Evolutionary conservation across 2,113 vertebrate species (phyloP), one percentile per base, ranked within the genome.

Genomic region (Tylochromis polylepis): DNA sequence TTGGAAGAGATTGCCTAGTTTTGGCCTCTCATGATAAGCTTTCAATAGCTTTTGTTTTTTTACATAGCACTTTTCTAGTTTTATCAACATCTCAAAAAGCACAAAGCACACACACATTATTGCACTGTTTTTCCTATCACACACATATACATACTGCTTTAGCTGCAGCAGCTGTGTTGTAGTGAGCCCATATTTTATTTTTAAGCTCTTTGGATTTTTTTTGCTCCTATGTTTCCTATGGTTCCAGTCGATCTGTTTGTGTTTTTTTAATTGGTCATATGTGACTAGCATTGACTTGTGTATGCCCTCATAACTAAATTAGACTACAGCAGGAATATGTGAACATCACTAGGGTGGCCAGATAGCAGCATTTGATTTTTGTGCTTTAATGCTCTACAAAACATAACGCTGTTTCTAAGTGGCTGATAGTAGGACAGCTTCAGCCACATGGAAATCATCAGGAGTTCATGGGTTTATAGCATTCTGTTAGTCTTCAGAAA

Each of bases 231-330:
- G 27, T 27, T 59, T 59, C 4, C 29, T 29, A 6, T 36, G 34
- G 7, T 36, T 7, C 9, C 29, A 11, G 16, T 11, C 6, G 0
- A 0, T 62, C 3, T 0, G 58, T 1, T 14, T 34, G 29, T 29
- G 4, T 29, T 29, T 36, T 34, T 20, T 62, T 38, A 67, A 67
- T 67, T 67, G 20, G 20, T 41, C 36, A 67, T 67, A 67, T 22
- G 60, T 14, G 34, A 22, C 6, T 34, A n/a, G 20, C n/a, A 43
- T 15, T 70, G 65, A 70, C 22, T 24, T 41, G 7, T 70, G 65
- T 70, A 65, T 12, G 10, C 31, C 11, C 60, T 36, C 36, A 65
- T 65, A 65, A 36, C 31, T 65, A 38, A 36, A 18, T 65, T 36
- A n/a, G 18, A 36, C 31, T 62, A 62, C 36, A 62, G 36, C 31